phyloP scores from a whole-genome alignment of 2,797 vertebrate species.

The Pristis pectinata region DNA sequence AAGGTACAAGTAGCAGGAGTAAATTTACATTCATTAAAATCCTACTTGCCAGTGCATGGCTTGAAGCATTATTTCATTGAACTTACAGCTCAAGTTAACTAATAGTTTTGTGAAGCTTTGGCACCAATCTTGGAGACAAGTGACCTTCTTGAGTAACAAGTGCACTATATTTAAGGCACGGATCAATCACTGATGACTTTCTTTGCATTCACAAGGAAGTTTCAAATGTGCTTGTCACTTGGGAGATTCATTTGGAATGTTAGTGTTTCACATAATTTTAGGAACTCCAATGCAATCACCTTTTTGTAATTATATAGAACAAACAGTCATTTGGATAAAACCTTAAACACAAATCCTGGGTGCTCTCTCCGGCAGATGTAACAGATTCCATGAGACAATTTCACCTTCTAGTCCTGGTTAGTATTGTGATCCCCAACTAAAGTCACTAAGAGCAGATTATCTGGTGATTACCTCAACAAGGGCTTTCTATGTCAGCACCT shows the following conservation, averaged over 20 bases:
- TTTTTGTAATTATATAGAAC: background rate
- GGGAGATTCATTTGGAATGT: background rate
- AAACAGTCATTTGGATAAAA: background rate
- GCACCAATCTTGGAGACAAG: background rate
- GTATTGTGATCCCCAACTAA: no score
- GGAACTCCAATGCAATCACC: background rate
- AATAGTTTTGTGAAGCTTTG: background rate
- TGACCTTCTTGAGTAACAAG: background rate
- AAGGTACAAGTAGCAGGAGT: no score
- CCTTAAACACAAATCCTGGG: background rate
- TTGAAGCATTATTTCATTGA: constrained; percentile 10
- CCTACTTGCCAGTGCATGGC: background rate
- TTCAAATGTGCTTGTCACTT: background rate
- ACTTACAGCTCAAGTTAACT: background rate
- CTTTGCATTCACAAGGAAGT: background rate
- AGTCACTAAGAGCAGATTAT: no score
- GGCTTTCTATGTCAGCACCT: no score
- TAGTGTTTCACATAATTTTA: background rate
- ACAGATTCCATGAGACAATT: background rate
- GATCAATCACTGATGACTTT: background rate
- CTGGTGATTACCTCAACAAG: no score
- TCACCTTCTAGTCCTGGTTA: background rate
- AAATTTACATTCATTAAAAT: background rate
- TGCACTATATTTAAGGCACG: constrained; percentile 4
- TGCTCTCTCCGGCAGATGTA: background rate